Conservation (phyloP, 1,140 invertebrate genomes). For the Nautilus pompilius region DNA sequence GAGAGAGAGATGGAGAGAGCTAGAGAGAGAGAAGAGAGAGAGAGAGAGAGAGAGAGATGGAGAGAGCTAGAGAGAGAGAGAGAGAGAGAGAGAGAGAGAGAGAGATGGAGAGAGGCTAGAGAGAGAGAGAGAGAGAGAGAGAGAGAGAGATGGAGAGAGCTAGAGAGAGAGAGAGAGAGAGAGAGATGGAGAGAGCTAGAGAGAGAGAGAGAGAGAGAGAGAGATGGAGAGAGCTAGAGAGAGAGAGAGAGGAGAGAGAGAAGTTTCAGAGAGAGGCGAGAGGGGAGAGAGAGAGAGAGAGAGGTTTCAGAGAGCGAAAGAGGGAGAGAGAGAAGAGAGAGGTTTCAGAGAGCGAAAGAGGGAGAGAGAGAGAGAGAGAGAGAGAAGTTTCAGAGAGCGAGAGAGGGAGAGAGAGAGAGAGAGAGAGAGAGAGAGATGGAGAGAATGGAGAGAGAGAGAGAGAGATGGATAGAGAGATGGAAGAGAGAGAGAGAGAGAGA, state of each 20-base stretch:
- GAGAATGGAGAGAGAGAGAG: not conserved
- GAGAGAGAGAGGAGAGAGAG: not conserved
- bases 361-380: conserved; percentile 7
- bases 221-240: not conserved
- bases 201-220: not conserved
- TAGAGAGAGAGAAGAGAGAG: not conserved
- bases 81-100: not conserved
- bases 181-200: not conserved
- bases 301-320: not conserved
- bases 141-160: conserved; percentile 5
- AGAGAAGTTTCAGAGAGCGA: not conserved
- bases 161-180: not conserved
- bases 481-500: not conserved
- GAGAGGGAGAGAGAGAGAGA: conserved; percentile 6
- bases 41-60: not conserved
- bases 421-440: conserved; percentile 1
- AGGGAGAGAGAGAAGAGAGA: conserved; percentile 1
- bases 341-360: conserved; percentile 3
- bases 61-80: not conserved
- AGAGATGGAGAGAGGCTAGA: not conserved
- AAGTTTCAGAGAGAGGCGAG: conserved; percentile 1
- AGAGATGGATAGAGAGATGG: not conserved
- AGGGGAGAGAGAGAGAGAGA: not conserved
- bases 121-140: not conserved
- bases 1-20: not conserved